These are phyloP conservation scores for Plebejus melissa DNA, from an alignment of 2,888 invertebrate genomes.

Conservation along the genomic window DNA sequence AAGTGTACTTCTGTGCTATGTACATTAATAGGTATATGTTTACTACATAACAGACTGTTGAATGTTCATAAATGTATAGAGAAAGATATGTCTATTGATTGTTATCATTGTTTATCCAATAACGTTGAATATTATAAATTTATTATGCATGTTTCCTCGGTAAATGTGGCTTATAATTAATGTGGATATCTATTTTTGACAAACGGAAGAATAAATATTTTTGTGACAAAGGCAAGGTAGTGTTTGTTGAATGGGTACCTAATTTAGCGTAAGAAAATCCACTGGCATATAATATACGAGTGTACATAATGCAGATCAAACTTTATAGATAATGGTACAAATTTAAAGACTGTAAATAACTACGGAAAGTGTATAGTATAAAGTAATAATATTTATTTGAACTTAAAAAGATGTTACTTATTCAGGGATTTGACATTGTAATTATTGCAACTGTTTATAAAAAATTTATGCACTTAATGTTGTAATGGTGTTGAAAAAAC, in stretches of 20 bases:
- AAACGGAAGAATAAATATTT: slow-evolving; percentile 69
- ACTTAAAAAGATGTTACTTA: slow-evolving; percentile 28
- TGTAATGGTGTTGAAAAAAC: neutral
- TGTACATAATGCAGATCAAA: slow-evolving; percentile 60
- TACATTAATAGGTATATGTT: slow-evolving; percentile 55
- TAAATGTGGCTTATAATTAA: slow-evolving; percentile 60
- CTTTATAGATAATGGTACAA: slow-evolving; percentile 66
- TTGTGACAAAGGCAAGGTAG: slow-evolving; percentile 69
- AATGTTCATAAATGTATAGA: slow-evolving; percentile 65
- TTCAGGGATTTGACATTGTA: neutral
- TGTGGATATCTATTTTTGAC: slow-evolving; percentile 73
- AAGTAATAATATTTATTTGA: slow-evolving; percentile 36
- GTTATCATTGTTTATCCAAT: slow-evolving; percentile 75
- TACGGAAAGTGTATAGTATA: slow-evolving; percentile 31
- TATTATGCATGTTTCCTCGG: slow-evolving; percentile 71
- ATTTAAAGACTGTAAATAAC: slow-evolving; percentile 68
- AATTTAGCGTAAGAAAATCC: slow-evolving; percentile 58
- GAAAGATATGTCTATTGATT: slow-evolving; percentile 68
- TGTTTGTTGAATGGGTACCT: slow-evolving; percentile 67
- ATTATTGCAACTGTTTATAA: neutral
- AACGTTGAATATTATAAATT: slow-evolving; percentile 75
- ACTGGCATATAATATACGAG: slow-evolving; percentile 49
- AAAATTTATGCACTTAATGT: neutral
- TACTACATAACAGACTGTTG: slow-evolving; percentile 59
- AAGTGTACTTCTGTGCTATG: slow-evolving; percentile 52